Evolutionary conservation across 1,140 invertebrate species (phyloP).

Genomic region (Frieseomelitta varia): DNA sequence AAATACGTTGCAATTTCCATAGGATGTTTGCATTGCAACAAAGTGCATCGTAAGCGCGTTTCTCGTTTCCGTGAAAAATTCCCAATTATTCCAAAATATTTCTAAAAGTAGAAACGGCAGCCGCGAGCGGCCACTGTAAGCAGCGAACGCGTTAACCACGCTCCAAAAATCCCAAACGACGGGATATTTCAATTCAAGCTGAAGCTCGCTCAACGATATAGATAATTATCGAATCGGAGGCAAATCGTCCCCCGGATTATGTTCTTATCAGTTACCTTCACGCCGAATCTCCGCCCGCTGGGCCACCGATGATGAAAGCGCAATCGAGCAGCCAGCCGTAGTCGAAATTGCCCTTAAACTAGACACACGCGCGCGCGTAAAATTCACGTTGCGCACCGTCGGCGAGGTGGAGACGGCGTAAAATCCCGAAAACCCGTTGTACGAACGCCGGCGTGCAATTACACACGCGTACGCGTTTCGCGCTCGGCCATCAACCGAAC

Average conservation of each 20-base stretch:
- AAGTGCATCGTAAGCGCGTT: too few relatives aligned
- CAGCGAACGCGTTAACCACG: not conserved
- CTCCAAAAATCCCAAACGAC: not conserved
- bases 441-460: slow-evolving; percentile 35
- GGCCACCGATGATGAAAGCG: not conserved
- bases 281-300: too few relatives aligned
- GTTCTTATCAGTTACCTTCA: not conserved
- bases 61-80: too few relatives aligned
- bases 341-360: slow-evolving; percentile 33
- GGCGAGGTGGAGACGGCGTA: not conserved
- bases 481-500: not conserved
- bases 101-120: too few relatives aligned
- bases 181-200: not conserved
- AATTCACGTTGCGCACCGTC: not conserved
- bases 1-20: too few relatives aligned
- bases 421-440: slow-evolving; percentile 44
- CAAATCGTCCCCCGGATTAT: not conserved
- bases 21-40: too few relatives aligned
- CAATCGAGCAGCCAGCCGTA: not conserved
- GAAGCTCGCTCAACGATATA: not conserved
- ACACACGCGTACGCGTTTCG: slow-evolving; percentile 4
- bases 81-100: too few relatives aligned
- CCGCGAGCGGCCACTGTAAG: too few relatives aligned
- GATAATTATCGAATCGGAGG: not conserved
- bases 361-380: not conserved